Conservation (phyloP, 1,140 invertebrate genomes). For the Heliconius melpomene region DNA sequence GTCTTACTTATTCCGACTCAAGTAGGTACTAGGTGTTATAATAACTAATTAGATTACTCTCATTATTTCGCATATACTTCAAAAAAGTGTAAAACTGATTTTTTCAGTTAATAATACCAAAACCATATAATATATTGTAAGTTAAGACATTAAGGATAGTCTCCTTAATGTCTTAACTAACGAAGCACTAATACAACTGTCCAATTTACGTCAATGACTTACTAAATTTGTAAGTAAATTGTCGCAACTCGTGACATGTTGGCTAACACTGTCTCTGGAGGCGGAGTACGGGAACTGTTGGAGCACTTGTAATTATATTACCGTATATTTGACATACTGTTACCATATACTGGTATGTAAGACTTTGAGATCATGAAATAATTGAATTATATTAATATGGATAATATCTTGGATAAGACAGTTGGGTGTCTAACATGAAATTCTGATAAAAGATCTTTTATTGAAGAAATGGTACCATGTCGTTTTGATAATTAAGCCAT, state of each 20-base stretch:
- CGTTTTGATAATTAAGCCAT: too few species aligned
- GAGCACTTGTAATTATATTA: slow-evolving; percentile 9
- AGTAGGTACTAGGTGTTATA: too few species aligned
- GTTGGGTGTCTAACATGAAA: too few species aligned
- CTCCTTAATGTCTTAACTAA: not conserved
- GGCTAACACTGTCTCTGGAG: not conserved
- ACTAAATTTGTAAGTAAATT: slow-evolving; percentile 7
- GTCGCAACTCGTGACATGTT: slow-evolving; percentile 1
- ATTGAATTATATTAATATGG: not conserved
- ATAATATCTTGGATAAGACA: not conserved
- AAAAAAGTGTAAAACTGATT: too few species aligned
- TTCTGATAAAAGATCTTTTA: too few species aligned
- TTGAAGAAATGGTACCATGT: too few species aligned
- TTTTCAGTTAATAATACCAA: not conserved
- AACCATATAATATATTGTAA: not conserved
- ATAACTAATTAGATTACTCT: too few species aligned
- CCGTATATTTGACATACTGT: not conserved
- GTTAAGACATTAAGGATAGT: not conserved
- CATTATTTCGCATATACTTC: too few species aligned
- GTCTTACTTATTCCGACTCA: too few species aligned
- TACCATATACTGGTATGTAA: not conserved
- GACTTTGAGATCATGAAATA: not conserved
- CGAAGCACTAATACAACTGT: not conserved
- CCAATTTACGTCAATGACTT: slow-evolving; percentile 14
- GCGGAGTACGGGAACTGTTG: not conserved